Evolutionary conservation across 2,797 vertebrate species (phyloP).

Genomic region (Alfaro cultratus): DNA sequence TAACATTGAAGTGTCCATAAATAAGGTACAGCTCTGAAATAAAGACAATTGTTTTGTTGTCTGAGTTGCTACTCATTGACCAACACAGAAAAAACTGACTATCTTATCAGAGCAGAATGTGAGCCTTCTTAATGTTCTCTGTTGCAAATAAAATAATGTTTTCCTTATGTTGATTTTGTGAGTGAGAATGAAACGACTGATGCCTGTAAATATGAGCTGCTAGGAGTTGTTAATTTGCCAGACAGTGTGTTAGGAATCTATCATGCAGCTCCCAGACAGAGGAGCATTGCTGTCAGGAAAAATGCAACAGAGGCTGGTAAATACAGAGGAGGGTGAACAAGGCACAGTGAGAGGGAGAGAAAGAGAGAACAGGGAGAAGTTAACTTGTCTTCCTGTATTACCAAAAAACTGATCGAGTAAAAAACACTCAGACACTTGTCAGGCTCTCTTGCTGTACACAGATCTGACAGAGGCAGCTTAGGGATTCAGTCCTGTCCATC

Average conservation of each 20-base stretch:
- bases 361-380: constrained; percentile 14
- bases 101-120: constrained; percentile 21
- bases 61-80: constrained; percentile 37
- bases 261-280: constrained; percentile 1
- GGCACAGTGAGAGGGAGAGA: not conserved
- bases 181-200: not conserved
- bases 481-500: constrained; percentile 72
- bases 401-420: constrained; percentile 36
- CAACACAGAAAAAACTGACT: constrained; percentile 19
- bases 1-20: constrained; percentile 49
- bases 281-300: constrained; percentile 2
- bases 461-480: constrained; percentile 70
- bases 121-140: constrained; percentile 12
- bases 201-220: constrained; percentile 20
- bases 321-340: constrained; percentile 5
- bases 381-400: constrained; percentile 55
- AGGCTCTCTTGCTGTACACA: constrained; percentile 44
- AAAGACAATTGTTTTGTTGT: constrained; percentile 43
- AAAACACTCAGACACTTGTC: constrained; percentile 56
- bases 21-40: constrained; percentile 45
- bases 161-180: not conserved
- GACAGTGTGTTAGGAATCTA: constrained; percentile 11
- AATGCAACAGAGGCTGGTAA: constrained; percentile 23
- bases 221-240: constrained; percentile 9
- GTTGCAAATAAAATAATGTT: constrained; percentile 31